A percentile compares a stretch with the other conserved stretches of the same genome.
These are phyloP conservation scores for Tragulus kanchil DNA, from an alignment of 2,113 vertebrate genomes.

Conservation along the genomic window DNA sequence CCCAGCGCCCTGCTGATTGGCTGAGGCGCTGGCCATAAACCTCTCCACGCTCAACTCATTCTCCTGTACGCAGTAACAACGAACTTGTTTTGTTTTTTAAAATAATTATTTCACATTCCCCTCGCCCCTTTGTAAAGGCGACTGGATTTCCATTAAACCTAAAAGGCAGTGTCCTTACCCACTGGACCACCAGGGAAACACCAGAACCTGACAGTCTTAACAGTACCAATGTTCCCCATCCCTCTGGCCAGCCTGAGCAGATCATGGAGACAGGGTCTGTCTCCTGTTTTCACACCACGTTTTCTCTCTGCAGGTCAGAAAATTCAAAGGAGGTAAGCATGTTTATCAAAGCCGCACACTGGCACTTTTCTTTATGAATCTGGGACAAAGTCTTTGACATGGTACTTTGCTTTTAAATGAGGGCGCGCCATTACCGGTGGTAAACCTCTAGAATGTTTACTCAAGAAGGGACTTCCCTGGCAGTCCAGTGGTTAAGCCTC, in stretches of 20 bases:
- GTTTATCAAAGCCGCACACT: neutral
- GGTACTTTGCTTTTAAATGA: neutral
- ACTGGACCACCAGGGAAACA: too few species aligned
- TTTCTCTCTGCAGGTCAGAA: neutral
- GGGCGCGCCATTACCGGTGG: neutral
- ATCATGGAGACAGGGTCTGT: neutral
- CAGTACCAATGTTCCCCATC: too few species aligned
- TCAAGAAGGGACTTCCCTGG: neutral
- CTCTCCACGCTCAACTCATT: fast-evolving
- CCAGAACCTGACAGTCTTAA: neutral
- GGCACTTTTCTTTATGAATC: neutral
- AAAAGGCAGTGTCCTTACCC: too few species aligned
- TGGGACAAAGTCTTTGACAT: neutral
- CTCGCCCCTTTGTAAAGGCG: neutral
- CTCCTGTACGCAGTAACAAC: neutral
- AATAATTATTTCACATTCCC: slow-evolving; percentile 18
- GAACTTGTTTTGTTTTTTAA: neutral
- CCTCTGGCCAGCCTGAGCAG: neutral
- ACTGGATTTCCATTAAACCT: too few species aligned
- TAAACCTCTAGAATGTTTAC: neutral
- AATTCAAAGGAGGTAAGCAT: neutral
- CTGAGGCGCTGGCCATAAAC: neutral
- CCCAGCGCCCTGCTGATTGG: neutral
- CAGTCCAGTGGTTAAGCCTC: neutral
- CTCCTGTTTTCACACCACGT: neutral